phyloP scores from a whole-genome alignment of 2,888 invertebrate species.

The Drosophila percnosoma region DNA sequence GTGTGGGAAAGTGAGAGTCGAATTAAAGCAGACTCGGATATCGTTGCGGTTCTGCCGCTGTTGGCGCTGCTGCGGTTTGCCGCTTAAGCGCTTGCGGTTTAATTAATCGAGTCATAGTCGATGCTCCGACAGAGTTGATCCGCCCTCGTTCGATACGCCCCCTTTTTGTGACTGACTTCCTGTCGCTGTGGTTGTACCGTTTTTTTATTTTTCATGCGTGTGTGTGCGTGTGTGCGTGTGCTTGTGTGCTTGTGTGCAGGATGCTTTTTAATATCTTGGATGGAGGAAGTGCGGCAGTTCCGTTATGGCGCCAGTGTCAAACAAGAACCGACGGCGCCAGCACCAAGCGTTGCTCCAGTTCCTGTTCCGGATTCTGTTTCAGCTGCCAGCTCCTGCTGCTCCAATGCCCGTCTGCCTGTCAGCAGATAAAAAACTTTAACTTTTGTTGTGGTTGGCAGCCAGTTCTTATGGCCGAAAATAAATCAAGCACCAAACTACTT shows the following conservation, averaged over 20 bases:
- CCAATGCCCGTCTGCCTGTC: constrained; percentile 26
- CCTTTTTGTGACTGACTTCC: constrained; percentile 41
- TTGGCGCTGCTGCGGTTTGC: constrained; percentile 57
- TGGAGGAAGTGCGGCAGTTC: constrained; percentile 31
- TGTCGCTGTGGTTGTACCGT: constrained; percentile 34
- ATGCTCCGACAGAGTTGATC: constrained; percentile 11
- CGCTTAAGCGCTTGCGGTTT: constrained; percentile 77
- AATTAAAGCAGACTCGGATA: constrained; percentile 69
- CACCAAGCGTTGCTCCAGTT: neutral
- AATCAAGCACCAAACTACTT: constrained; percentile 76
- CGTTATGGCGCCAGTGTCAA: constrained; percentile 33
- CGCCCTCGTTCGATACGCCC: neutral
- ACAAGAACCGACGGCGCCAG: constrained; percentile 7
- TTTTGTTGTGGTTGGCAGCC: constrained; percentile 62
- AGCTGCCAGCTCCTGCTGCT: constrained; percentile 18
- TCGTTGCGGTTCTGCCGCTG: constrained; percentile 20
- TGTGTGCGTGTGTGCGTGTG: constrained; percentile 2
- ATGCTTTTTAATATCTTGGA: constrained; percentile 54
- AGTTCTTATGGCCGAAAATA: constrained; percentile 69
- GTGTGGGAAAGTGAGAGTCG: constrained; percentile 61
- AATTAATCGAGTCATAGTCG: constrained; percentile 73
- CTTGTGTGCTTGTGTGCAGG: neutral
- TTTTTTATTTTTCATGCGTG: constrained; percentile 11
- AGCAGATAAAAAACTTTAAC: constrained; percentile 61
- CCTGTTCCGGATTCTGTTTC: constrained; percentile 4